Evolutionary conservation across 2,888 invertebrate species (phyloP).

Genomic region (Pemphredon lugubris): DNA sequence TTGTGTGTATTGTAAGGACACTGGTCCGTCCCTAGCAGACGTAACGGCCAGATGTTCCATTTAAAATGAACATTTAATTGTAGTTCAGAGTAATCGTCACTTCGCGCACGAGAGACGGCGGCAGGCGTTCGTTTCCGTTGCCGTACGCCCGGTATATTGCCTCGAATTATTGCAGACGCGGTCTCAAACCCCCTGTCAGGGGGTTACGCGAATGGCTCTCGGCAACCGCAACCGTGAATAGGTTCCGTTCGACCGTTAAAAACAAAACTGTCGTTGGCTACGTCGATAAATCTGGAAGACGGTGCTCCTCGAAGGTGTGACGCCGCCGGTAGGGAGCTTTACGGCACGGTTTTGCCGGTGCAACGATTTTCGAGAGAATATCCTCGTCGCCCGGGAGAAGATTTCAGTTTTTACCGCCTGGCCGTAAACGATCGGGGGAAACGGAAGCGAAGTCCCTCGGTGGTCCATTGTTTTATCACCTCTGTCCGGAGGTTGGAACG

Average conservation of each 20-base stretch:
- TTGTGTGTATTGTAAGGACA: not conserved
- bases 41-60: slow-evolving; percentile 1
- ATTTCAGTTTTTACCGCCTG: slow-evolving; percentile 11
- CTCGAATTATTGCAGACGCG: slow-evolving; percentile 43
- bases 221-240: slow-evolving; percentile 29
- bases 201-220: slow-evolving; percentile 18
- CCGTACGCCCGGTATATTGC: slow-evolving; percentile 41
- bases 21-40: no score
- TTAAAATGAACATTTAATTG: slow-evolving; percentile 57
- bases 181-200: slow-evolving; percentile 19
- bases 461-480: no score
- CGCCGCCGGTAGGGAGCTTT: slow-evolving; percentile 32
- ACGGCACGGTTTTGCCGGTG: slow-evolving; percentile 36
- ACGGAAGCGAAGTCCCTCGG: not conserved
- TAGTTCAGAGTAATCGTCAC: slow-evolving; percentile 36
- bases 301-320: slow-evolving; percentile 16
- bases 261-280: slow-evolving; percentile 37
- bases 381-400: not conserved
- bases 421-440: not conserved
- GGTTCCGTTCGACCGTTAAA: slow-evolving; percentile 36
- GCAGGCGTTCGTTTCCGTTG: slow-evolving; percentile 10
- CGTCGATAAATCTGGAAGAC: slow-evolving; percentile 48
- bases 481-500: no score
- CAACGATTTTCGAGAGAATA: slow-evolving; percentile 27
- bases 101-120: slow-evolving; percentile 9